Conservation (phyloP, 2,113 vertebrate species). For the Pogona vitticeps region DNA sequence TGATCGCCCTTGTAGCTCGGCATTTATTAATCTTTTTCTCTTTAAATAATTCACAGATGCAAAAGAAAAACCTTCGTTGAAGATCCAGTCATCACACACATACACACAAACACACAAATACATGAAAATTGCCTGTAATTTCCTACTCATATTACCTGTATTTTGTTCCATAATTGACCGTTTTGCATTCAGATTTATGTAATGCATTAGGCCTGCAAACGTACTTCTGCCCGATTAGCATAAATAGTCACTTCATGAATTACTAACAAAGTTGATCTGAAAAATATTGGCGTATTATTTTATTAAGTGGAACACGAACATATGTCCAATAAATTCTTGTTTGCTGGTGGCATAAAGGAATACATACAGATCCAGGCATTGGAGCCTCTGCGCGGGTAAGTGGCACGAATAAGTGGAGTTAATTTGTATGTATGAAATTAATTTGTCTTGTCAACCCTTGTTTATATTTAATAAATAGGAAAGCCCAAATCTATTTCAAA, state of each 20-base stretch:
- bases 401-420: constrained; percentile 32
- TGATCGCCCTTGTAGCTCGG: constrained; percentile 77
- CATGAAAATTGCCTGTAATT: constrained; percentile 71
- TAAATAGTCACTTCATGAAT: constrained; percentile 88
- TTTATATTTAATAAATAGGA: constrained; percentile 66
- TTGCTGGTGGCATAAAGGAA: constrained; percentile 61
- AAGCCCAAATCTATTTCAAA: constrained; percentile 43
- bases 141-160: constrained; percentile 84
- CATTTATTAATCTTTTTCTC: constrained; percentile 83
- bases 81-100: constrained; percentile 71
- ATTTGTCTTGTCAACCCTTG: constrained; percentile 54
- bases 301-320: constrained; percentile 82
- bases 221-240: constrained; percentile 84
- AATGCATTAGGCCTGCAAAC: constrained; percentile 81
- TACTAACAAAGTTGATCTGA: constrained; percentile 86
- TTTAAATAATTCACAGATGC: constrained; percentile 77
- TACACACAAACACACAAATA: neutral
- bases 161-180: constrained; percentile 85
- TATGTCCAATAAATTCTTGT: constrained; percentile 81
- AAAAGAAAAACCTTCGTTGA: constrained; percentile 80
- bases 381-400: constrained; percentile 26
- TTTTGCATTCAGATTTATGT: constrained; percentile 88
- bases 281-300: constrained; percentile 81
- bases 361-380: constrained; percentile 21
- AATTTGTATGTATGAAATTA: constrained; percentile 22